These are phyloP conservation scores for Brachionus rubens DNA, from an alignment of 1,140 invertebrate genomes.

Conservation along the genomic window DNA sequence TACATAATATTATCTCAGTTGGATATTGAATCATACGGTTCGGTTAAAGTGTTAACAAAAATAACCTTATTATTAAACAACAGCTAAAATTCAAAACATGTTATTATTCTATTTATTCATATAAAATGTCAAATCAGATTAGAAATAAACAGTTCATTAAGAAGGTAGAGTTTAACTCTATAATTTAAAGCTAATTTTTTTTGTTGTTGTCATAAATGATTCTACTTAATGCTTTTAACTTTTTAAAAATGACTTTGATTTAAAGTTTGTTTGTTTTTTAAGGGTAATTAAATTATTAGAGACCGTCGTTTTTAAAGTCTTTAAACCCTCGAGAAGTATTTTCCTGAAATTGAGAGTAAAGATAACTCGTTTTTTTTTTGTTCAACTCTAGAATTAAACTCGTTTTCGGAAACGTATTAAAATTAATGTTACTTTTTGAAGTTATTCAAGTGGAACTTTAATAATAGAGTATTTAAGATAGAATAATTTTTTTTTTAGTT, in stretches of 20 bases:
- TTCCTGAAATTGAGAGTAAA: slow-evolving; percentile 24
- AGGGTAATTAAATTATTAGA: slow-evolving; percentile 31
- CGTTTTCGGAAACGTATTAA: not conserved
- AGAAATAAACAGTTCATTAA: not conserved
- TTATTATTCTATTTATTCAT: no score
- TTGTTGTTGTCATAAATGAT: not conserved
- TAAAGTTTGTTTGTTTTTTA: not conserved
- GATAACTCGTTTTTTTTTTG: slow-evolving; percentile 2
- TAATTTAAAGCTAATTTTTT: not conserved
- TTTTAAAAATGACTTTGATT: not conserved
- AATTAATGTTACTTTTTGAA: slow-evolving; percentile 22
- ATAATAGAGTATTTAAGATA: slow-evolving; percentile 24
- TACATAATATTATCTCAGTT: slow-evolving; percentile 34
- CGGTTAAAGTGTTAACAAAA: not conserved
- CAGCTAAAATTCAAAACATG: no score
- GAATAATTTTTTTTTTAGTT: no score
- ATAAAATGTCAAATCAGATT: no score
- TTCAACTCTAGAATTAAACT: not conserved
- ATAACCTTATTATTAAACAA: no score
- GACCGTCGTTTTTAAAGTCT: not conserved
- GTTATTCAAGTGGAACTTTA: slow-evolving; percentile 34
- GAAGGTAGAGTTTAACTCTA: not conserved
- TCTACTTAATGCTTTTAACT: not conserved
- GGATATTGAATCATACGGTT: not conserved
- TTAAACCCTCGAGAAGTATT: slow-evolving; percentile 23